These are phyloP conservation scores for Pachycephala philippinensis DNA, from an alignment of 2,113 vertebrate species.

Conservation along the genomic window DNA sequence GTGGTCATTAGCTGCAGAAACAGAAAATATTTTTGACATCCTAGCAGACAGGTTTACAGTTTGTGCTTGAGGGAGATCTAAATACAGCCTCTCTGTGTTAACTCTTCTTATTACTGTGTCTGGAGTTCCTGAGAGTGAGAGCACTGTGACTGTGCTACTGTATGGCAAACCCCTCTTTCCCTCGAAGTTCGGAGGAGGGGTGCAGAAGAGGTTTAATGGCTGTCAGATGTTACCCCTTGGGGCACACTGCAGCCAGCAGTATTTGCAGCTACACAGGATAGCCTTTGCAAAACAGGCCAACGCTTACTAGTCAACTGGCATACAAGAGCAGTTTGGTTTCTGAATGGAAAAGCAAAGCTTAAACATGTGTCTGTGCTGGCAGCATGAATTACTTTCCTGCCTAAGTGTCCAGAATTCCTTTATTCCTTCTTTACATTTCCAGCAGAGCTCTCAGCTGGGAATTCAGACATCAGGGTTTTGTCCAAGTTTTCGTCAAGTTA, in stretches of 20 bases:
- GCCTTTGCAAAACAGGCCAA: background rate
- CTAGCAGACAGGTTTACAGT: background rate
- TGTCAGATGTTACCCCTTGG: background rate
- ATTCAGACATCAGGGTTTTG: background rate
- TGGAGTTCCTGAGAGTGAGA: background rate
- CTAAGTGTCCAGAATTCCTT: slow-evolving; percentile 26
- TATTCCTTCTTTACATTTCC: slow-evolving; percentile 48
- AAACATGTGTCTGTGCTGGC: slow-evolving; percentile 49
- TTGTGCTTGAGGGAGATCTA: background rate
- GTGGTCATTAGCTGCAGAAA: background rate
- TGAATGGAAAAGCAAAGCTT: slow-evolving; percentile 55
- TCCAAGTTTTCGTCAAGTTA: slow-evolving; percentile 24
- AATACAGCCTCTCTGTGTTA: background rate
- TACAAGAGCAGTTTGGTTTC: background rate
- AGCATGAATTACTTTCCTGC: slow-evolving; percentile 36
- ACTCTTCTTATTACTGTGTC: background rate
- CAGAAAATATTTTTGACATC: background rate
- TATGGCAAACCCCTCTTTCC: background rate
- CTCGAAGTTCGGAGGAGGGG: background rate
- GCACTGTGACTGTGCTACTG: fast-evolving
- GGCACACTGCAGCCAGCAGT: background rate
- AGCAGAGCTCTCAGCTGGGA: slow-evolving; percentile 14
- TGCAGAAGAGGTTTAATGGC: background rate
- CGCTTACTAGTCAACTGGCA: background rate
- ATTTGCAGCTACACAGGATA: background rate